These are phyloP conservation scores for Pungitius pungitius DNA, from an alignment of 2,113 vertebrate genomes.

Conservation along the genomic window DNA sequence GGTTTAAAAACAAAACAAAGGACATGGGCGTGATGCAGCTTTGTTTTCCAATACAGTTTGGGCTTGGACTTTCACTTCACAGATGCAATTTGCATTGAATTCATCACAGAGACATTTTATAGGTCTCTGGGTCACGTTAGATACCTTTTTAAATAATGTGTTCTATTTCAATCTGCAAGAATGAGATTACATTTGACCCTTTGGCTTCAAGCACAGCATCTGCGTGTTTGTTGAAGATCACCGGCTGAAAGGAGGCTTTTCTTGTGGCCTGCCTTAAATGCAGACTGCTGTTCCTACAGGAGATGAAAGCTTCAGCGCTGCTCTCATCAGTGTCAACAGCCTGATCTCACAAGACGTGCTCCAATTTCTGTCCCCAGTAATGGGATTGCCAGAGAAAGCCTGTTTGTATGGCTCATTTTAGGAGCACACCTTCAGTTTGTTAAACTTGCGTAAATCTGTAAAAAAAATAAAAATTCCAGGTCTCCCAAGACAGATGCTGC, in stretches of 20 bases:
- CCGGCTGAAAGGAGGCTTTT: slow-evolving; percentile 16
- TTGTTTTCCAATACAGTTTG: slow-evolving; percentile 34
- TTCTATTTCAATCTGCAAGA: not conserved
- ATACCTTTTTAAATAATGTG: slow-evolving; percentile 1
- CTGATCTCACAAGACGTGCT: slow-evolving; percentile 57
- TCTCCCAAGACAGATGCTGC: slow-evolving; percentile 12
- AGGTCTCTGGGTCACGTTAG: slow-evolving; percentile 22
- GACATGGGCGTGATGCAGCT: slow-evolving; percentile 16
- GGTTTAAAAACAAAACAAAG: slow-evolving; percentile 25
- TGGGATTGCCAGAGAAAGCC: slow-evolving; percentile 58
- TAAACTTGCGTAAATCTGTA: slow-evolving; percentile 27
- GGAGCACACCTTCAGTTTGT: slow-evolving; percentile 29
- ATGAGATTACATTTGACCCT: slow-evolving; percentile 14
- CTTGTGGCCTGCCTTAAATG: slow-evolving; percentile 25
- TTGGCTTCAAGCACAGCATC: not conserved
- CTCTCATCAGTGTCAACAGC: slow-evolving; percentile 50
- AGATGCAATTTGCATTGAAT: slow-evolving; percentile 16
- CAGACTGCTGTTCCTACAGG: slow-evolving; percentile 20
- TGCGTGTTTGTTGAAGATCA: slow-evolving; percentile 8
- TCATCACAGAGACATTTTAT: slow-evolving; percentile 5
- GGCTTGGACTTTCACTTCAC: slow-evolving; percentile 8
- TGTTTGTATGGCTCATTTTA: slow-evolving; percentile 68
- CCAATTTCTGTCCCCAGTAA: slow-evolving; percentile 67
- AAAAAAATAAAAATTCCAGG: slow-evolving; percentile 20
- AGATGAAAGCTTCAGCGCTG: slow-evolving; percentile 42